A percentile compares a stretch with the other conserved stretches of the same genome.
phyloP scores from a whole-genome alignment of 2,113 vertebrate species.

The Zingel zingel region DNA sequence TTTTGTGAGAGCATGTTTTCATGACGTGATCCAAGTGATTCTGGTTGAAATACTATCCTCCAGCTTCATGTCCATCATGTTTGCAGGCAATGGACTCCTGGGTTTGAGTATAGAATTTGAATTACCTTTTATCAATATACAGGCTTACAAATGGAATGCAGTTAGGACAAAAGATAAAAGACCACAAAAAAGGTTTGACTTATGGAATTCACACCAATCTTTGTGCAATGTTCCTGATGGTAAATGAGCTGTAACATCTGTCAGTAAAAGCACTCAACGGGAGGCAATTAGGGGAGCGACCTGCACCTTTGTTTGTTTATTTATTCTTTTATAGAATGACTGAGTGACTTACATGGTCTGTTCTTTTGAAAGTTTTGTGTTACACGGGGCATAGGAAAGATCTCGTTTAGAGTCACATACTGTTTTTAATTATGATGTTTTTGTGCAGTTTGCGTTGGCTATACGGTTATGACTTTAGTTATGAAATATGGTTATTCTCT shows the following conservation, averaged over 20 bases:
- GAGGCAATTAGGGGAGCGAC: slow-evolving; percentile 60
- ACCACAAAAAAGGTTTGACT: slow-evolving; percentile 14
- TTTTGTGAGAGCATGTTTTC: not conserved
- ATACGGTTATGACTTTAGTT: slow-evolving; percentile 15
- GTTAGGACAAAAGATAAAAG: not conserved
- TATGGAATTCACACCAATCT: slow-evolving; percentile 22
- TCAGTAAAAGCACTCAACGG: slow-evolving; percentile 63
- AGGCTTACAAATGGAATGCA: not conserved
- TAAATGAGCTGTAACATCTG: slow-evolving; percentile 70
- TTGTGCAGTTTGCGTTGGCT: slow-evolving; percentile 14
- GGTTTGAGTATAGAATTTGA: slow-evolving; percentile 5
- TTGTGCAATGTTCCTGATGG: slow-evolving; percentile 31
- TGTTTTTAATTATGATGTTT: slow-evolving; percentile 29
- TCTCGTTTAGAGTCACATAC: slow-evolving; percentile 24
- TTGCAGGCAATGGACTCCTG: not conserved
- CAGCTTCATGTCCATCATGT: slow-evolving; percentile 4
- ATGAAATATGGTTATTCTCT: slow-evolving; percentile 10
- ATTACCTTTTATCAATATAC: slow-evolving; percentile 5
- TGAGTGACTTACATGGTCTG: slow-evolving; percentile 55
- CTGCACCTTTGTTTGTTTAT: slow-evolving; percentile 72
- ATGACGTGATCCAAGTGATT: not conserved
- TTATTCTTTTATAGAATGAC: slow-evolving; percentile 62
- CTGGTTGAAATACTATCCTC: slow-evolving; percentile 27
- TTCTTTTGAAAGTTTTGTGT: slow-evolving; percentile 62
- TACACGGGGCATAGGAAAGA: slow-evolving; percentile 52